These are phyloP conservation scores for Diarsia dahlii DNA, from an alignment of 2,888 invertebrate species.

Conservation along the genomic window DNA sequence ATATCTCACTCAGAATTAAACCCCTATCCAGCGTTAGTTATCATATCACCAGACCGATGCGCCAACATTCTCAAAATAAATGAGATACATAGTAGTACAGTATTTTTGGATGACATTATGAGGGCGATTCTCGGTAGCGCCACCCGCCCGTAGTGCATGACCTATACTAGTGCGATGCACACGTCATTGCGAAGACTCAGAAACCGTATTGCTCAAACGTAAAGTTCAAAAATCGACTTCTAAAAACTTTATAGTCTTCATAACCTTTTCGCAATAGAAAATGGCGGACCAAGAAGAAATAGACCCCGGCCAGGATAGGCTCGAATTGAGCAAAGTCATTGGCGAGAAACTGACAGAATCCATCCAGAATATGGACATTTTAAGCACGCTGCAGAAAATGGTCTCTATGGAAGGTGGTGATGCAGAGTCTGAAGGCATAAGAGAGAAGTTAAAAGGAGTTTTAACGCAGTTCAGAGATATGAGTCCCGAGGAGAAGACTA, in stretches of 20 bases:
- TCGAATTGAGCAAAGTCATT: slow-evolving; percentile 77
- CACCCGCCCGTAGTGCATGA: slow-evolving; percentile 25
- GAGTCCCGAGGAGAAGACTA: slow-evolving; percentile 77
- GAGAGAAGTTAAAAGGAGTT: slow-evolving; percentile 78
- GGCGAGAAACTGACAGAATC: slow-evolving; percentile 79
- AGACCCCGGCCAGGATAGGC: slow-evolving; percentile 36
- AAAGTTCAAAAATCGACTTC: neutral
- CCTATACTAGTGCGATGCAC: slow-evolving; percentile 14
- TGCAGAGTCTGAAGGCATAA: slow-evolving; percentile 77
- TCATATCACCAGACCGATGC: slow-evolving; percentile 28
- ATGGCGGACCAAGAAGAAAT: slow-evolving; percentile 61
- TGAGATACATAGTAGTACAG: neutral
- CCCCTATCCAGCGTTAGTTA: neutral
- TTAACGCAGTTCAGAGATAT: slow-evolving; percentile 77
- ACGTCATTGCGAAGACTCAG: neutral
- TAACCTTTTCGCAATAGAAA: slow-evolving; percentile 53
- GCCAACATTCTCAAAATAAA: slow-evolving; percentile 52
- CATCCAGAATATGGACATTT: slow-evolving; percentile 81
- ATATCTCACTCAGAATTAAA: slow-evolving; percentile 14
- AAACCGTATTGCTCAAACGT: neutral
- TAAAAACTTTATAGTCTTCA: slow-evolving; percentile 2
- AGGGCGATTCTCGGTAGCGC: slow-evolving; percentile 1
- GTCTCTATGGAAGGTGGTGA: slow-evolving; percentile 77
- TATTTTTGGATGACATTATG: slow-evolving; percentile 58
- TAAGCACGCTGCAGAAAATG: slow-evolving; percentile 80